Percentiles rank a stretch among this genome's conserved stretches.
phyloP scores from a whole-genome alignment of 2,113 vertebrate species.

The Eulemur macaco region DNA sequence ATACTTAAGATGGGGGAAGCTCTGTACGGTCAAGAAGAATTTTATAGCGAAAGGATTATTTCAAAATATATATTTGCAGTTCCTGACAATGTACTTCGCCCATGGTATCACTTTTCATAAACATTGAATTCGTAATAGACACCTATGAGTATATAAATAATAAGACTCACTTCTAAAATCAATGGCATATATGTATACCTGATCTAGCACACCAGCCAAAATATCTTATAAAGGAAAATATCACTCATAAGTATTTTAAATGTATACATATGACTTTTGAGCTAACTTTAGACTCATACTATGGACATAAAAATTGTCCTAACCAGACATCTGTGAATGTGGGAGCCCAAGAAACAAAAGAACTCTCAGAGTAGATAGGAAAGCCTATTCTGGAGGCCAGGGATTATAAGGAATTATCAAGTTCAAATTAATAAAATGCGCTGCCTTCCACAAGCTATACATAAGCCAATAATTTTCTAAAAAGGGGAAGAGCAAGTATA shows the following conservation, averaged over 20 bases:
- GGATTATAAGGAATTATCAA: neutral
- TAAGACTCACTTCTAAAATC: neutral
- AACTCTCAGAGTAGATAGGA: neutral
- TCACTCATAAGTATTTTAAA: neutral
- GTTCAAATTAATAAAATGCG: neutral
- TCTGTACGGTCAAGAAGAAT: neutral
- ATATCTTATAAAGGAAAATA: neutral
- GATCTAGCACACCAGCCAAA: neutral
- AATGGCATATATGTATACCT: neutral
- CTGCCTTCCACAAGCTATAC: neutral
- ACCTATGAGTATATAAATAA: neutral
- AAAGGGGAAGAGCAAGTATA: neutral
- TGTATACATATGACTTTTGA: neutral
- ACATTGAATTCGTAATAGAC: neutral
- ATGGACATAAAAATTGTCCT: neutral
- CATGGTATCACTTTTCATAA: neutral
- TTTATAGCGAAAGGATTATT: neutral
- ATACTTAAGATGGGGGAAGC: neutral
- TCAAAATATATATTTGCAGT: neutral
- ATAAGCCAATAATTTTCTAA: neutral
- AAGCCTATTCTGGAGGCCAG: neutral
- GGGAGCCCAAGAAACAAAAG: neutral
- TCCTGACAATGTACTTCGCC: neutral
- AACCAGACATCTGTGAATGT: neutral
- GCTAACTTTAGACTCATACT: neutral